These are phyloP conservation scores for Bathynomus jamesi DNA, from an alignment of 1,140 invertebrate genomes.

Conservation along the genomic window DNA sequence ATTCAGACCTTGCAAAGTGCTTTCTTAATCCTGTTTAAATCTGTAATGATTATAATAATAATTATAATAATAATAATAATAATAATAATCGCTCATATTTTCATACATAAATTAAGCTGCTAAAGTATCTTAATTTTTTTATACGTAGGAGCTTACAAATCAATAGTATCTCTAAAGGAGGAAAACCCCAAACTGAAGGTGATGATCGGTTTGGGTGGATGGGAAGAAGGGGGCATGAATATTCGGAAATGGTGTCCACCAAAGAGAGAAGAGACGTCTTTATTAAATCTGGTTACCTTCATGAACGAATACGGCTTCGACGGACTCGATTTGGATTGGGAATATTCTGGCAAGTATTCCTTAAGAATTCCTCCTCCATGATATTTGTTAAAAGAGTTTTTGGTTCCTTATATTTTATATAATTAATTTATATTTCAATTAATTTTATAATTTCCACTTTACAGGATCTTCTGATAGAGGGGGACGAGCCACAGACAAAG, in stretches of 20 bases:
- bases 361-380: too few species aligned
- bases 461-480: slow-evolving; percentile 43
- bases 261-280: slow-evolving; percentile 45
- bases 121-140: neutral
- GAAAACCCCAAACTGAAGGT: slow-evolving; percentile 58
- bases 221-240: slow-evolving; percentile 63
- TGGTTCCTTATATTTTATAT: too few species aligned
- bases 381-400: too few species aligned
- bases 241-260: slow-evolving; percentile 49
- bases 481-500: slow-evolving; percentile 46
- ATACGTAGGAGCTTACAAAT: slow-evolving; percentile 48
- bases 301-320: slow-evolving; percentile 52
- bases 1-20: too few species aligned
- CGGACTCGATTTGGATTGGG: slow-evolving; percentile 57
- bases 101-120: too few species aligned
- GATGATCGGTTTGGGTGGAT: slow-evolving; percentile 64
- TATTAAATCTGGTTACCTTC: slow-evolving; percentile 51
- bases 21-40: too few species aligned
- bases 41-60: too few species aligned
- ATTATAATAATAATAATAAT: too few species aligned
- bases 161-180: slow-evolving; percentile 51
- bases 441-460: too few species aligned
- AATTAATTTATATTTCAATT: too few species aligned
- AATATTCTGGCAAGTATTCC: slow-evolving; percentile 45
- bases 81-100: too few species aligned